phyloP scores from a whole-genome alignment of 2,888 invertebrate genomes.

The Lottia gigantea region DNA sequence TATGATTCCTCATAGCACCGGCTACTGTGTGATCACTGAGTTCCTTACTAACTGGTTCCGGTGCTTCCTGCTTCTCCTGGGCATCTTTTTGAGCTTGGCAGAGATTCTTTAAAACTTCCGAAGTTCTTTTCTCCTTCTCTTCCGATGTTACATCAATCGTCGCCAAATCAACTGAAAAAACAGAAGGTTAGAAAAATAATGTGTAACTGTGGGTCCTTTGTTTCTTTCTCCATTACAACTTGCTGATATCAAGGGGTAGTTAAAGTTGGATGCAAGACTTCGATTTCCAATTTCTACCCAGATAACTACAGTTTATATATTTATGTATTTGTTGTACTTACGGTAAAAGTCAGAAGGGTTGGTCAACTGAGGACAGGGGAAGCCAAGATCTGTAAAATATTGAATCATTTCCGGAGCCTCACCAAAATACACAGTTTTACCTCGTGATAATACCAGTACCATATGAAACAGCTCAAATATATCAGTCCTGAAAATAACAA shows the following conservation, averaged over 20 bases:
- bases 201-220: no score
- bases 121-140: conserved; percentile 92
- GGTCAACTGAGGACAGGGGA: conserved; percentile 95
- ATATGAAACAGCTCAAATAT: conserved; percentile 95
- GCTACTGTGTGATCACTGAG: not conserved
- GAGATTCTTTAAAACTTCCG: conserved; percentile 90
- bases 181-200: no score
- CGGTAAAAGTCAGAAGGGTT: conserved; percentile 98
- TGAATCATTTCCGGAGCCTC: conserved; percentile 85
- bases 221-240: no score
- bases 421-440: conserved; percentile 78
- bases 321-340: conserved; percentile 71
- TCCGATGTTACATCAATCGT: conserved; percentile 84
- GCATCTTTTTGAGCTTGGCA: conserved; percentile 74
- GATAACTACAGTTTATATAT: no score
- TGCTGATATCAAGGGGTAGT: no score
- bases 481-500: conserved; percentile 76
- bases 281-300: no score
- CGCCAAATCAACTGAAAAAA: conserved; percentile 77
- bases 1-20: not conserved
- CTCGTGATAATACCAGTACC: conserved; percentile 77
- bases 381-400: conserved; percentile 94
- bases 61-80: no score
- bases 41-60: not conserved
- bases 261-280: no score